Conservation (phyloP, 2,113 vertebrate genomes). For the Orthochromis indermauri region DNA sequence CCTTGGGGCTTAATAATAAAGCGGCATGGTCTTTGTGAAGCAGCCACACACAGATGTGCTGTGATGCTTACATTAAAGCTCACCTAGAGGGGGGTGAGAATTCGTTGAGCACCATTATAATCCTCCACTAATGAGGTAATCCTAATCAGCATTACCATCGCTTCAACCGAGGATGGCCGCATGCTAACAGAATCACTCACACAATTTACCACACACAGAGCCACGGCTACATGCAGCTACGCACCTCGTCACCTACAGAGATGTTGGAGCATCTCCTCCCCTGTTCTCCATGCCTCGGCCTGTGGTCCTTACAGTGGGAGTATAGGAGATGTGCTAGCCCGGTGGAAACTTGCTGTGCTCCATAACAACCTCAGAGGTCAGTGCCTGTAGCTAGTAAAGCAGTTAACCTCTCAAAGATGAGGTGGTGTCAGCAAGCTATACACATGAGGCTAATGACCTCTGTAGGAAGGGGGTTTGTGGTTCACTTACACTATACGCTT, state of each 20-base stretch:
- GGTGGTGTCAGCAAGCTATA: not conserved
- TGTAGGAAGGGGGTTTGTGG: not conserved
- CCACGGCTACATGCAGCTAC: not conserved
- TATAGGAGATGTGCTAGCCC: not conserved
- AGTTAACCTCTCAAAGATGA: constrained; percentile 15
- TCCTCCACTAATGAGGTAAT: constrained; percentile 30
- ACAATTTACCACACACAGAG: not conserved
- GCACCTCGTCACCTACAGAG: not conserved
- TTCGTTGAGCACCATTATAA: not conserved
- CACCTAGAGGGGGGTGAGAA: constrained; percentile 13
- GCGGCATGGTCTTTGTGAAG: not conserved
- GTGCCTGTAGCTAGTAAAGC: constrained; percentile 5
- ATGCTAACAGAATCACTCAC: not conserved
- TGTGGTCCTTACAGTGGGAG: not conserved
- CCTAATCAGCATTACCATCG: constrained; percentile 12
- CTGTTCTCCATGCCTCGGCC: not conserved
- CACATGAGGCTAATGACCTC: constrained; percentile 23
- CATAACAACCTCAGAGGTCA: constrained; percentile 26
- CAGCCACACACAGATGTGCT: not conserved
- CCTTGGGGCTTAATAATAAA: constrained; percentile 17
- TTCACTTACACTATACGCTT: not conserved
- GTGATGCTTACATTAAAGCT: constrained; percentile 3
- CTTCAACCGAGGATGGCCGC: not conserved
- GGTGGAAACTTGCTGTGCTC: not conserved
- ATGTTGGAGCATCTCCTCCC: not conserved